Conservation (phyloP, 2,888 invertebrate genomes). For the Cerastoderma edule region DNA sequence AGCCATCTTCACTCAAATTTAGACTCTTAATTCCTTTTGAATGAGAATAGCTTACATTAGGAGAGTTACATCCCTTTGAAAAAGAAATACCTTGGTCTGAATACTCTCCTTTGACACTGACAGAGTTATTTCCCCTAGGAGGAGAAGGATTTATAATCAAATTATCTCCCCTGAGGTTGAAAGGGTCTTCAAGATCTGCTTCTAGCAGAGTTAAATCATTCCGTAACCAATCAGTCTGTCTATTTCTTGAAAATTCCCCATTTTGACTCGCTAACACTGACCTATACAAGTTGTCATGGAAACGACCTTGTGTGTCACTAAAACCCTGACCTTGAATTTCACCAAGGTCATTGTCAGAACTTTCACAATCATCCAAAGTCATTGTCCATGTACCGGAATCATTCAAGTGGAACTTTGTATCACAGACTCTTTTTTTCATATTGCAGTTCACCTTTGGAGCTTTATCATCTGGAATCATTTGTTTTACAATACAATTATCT, state of each 20-base stretch:
- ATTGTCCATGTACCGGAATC: constrained; percentile 14
- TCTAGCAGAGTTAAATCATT: constrained; percentile 26
- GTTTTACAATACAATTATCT: not conserved
- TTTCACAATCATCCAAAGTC: not conserved
- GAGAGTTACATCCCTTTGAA: constrained; percentile 3
- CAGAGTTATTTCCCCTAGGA: not conserved
- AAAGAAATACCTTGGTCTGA: too few relatives aligned
- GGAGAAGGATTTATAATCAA: not conserved
- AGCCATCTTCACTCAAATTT: too few relatives aligned
- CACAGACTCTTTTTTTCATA: not conserved
- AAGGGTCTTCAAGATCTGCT: constrained; percentile 35
- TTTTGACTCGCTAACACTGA: not conserved
- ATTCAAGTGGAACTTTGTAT: constrained; percentile 14
- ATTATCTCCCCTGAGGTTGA: constrained; percentile 30
- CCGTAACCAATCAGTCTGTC: constrained; percentile 6
- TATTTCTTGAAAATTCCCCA: not conserved
- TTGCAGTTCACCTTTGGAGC: not conserved
- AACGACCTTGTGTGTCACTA: not conserved
- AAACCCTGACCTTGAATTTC: not conserved
- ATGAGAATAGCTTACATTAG: too few relatives aligned
- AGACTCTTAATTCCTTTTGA: too few relatives aligned
- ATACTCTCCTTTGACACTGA: too few relatives aligned
- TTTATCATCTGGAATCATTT: not conserved
- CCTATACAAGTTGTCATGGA: not conserved
- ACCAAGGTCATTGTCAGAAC: not conserved